Conservation (phyloP, 2,888 invertebrate species). For the Diarsia mendica region DNA sequence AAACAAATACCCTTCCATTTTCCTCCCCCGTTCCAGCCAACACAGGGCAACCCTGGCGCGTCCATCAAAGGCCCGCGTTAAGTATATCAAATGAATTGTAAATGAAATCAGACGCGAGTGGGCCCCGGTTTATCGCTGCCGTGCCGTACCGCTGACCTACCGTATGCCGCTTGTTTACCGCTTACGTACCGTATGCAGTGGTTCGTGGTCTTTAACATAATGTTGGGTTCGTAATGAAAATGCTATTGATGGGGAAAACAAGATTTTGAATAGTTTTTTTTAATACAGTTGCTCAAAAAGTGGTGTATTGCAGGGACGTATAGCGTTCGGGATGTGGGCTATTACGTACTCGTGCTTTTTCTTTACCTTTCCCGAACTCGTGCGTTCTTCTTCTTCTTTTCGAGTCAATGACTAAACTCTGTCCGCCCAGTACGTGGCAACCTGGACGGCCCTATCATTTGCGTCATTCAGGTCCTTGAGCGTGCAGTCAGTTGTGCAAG, state of each 20-base stretch:
- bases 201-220: conserved; percentile 18
- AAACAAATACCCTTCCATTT: conserved; percentile 32
- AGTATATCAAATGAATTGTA: conserved; percentile 90
- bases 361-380: too few species aligned
- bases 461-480: too few species aligned
- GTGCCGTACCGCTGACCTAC: conserved; percentile 30
- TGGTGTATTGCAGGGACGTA: too few species aligned
- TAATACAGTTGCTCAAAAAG: too few species aligned
- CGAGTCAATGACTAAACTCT: too few species aligned
- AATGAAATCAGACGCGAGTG: conserved; percentile 88
- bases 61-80: conserved; percentile 82
- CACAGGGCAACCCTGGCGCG: conserved; percentile 75
- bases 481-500: too few species aligned
- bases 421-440: too few species aligned
- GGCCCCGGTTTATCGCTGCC: conserved; percentile 77
- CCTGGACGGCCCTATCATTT: too few species aligned
- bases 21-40: neutral
- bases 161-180: conserved; percentile 9
- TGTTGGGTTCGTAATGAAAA: neutral
- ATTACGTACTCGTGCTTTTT: too few species aligned
- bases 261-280: neutral
- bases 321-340: too few species aligned
- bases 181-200: conserved; percentile 1
- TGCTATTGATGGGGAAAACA: neutral
- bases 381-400: too few species aligned